Evolutionary conservation across 2,797 vertebrate species (phyloP), one percentile per base, ranked within the genome.

Genomic region (Eremophila alpestris): DNA sequence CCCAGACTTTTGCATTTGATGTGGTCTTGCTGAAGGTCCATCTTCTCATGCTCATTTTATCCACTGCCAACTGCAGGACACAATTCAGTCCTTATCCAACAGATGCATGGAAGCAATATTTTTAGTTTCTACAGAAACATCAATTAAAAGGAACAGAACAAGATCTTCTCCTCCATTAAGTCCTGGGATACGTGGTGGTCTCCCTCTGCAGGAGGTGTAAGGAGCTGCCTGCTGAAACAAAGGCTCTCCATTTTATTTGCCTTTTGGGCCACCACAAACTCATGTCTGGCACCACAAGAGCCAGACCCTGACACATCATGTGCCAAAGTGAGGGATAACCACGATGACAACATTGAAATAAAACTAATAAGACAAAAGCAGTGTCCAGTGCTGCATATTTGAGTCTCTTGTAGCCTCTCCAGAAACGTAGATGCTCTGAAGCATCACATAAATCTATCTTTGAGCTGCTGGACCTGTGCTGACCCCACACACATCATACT

Each of bases 401-500:
- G 27, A 82, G 59, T 26, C 71, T 88, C 63, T 29, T 26, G 34
- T 21, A 34, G 30, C 40, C 38, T 79, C 58, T 73, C 17, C 10
- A 56, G 43, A 70, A 46, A 68, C 0, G 0, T 0, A 8, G 55
- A 20, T 46, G 40, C 73, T 48, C 73, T 45, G 43, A 77, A 68
- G 32, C 3, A 19, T 43, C 73, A 76, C 55, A 43, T 9, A 51
- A 90, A 43, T 17, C n/a, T 51, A 22, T 22, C 43, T 60, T 56
- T 69, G 70, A 83, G 24, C 41, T 30, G 36, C 52, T 68, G 48
- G 84, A 16, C 2, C 0, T 4, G 24, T 5, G 1, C 18, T 6
- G 23, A 56, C 43, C 51, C 26, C 5, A 7, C 11, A 13, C 22
- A 48, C 16, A 5, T 20, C 2, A 0, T 0, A 65, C 9, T 41